Conservation (phyloP, 2,888 invertebrate species). For the Meteorus colon region DNA sequence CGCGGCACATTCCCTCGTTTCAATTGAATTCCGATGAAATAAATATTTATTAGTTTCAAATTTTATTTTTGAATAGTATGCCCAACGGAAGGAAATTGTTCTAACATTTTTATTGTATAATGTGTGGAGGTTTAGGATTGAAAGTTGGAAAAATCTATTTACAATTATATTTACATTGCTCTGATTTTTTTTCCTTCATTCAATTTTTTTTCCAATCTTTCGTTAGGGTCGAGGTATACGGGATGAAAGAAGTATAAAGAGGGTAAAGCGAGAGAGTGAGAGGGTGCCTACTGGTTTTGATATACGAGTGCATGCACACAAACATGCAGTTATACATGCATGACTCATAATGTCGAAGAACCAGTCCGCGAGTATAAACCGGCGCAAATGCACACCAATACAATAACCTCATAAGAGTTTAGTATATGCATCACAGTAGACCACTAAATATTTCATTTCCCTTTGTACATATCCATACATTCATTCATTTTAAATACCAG, state of each 20-base stretch:
- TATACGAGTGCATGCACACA: constrained; percentile 67
- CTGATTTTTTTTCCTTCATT: no score
- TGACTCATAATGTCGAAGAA: constrained; percentile 70
- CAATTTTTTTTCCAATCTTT: no score
- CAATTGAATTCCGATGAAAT: constrained; percentile 37
- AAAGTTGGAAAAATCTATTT: no score
- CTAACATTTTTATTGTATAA: no score
- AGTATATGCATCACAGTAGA: constrained; percentile 45
- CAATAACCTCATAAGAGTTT: constrained; percentile 8
- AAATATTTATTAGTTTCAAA: not conserved
- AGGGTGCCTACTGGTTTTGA: constrained; percentile 73
- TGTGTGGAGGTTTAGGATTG: no score
- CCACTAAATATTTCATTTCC: constrained; percentile 64
- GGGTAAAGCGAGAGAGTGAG: constrained; percentile 20
- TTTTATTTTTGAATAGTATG: not conserved
- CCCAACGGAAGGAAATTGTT: no score
- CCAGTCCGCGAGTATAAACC: constrained; percentile 61
- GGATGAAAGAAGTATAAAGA: not conserved
- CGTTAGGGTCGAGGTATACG: no score
- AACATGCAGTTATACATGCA: constrained; percentile 58
- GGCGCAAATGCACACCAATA: constrained; percentile 46
- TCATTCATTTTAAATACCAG: not conserved
- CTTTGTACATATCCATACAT: not conserved
- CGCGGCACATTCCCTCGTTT: constrained; percentile 12
- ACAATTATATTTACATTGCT: no score